Percentiles rank a stretch among this genome's conserved stretches.
phyloP scores from a whole-genome alignment of 2,888 invertebrate species.

The Odiellus spinosus region DNA sequence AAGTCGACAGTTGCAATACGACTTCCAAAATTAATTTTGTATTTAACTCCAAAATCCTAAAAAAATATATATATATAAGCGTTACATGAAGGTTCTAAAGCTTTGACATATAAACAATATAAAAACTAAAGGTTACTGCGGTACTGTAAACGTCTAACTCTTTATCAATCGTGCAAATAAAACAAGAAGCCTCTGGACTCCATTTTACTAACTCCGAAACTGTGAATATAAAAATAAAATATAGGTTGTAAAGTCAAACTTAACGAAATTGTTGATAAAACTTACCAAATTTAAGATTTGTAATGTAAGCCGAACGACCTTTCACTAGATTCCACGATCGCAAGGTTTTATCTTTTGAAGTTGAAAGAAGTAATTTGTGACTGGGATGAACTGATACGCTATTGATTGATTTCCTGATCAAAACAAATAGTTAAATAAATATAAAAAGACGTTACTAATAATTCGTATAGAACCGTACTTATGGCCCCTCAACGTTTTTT shows the following conservation, averaged over 20 bases:
- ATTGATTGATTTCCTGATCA: conserved; percentile 37
- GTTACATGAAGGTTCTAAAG: neutral
- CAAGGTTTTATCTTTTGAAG: conserved; percentile 66
- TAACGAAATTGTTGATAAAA: conserved; percentile 5
- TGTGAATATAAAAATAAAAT: conserved; percentile 3
- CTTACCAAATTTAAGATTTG: conserved; percentile 59
- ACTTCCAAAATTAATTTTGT: conserved; percentile 46
- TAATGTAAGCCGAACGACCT: conserved; percentile 73
- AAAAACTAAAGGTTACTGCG: too few species aligned
- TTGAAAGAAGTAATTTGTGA: conserved; percentile 70
- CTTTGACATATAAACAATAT: too few species aligned
- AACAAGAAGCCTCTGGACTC: conserved; percentile 59
- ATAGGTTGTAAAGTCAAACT: conserved; percentile 23
- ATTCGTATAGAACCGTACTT: conserved; percentile 39
- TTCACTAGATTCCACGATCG: conserved; percentile 84
- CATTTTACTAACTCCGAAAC: conserved; percentile 37
- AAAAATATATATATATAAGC: conserved; percentile 6
- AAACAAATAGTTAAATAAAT: neutral
- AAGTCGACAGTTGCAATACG: conserved; percentile 56
- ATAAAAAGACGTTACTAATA: neutral
- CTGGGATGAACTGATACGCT: conserved; percentile 69
- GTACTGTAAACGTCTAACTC: conserved; percentile 65
- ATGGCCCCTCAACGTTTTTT: conserved; percentile 59
- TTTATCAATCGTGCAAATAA: conserved; percentile 54
- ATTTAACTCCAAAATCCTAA: conserved; percentile 51